These are phyloP conservation scores for Amphimedon queenslandica DNA, from an alignment of 37 sponge, comb jelly and placozoan species.

Conservation along the genomic window DNA sequence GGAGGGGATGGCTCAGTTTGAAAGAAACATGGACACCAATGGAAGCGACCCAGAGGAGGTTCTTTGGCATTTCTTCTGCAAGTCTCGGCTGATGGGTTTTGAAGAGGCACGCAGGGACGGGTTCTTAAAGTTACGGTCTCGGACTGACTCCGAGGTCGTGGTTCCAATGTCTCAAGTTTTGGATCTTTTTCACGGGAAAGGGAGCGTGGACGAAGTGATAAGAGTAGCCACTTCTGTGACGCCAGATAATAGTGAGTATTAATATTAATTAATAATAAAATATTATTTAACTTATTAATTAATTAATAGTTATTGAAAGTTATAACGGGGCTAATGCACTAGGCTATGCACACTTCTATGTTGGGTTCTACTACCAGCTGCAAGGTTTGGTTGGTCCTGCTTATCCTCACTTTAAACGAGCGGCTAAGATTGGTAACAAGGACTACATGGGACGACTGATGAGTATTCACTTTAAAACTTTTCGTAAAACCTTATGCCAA, in stretches of 20 bases:
- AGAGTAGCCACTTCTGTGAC: constrained; percentile 16
- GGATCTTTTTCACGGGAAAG: constrained; percentile 22
- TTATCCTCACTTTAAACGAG: constrained; percentile 25
- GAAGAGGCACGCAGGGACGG: constrained; percentile 21
- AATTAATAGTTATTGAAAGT: constrained; percentile 23
- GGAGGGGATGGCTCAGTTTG: constrained; percentile 41
- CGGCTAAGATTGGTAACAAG: constrained; percentile 34
- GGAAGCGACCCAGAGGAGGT: constrained; percentile 51
- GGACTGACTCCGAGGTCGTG: neutral
- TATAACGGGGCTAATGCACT: constrained; percentile 54
- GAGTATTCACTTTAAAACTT: constrained; percentile 38
- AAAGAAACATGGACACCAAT: constrained; percentile 44
- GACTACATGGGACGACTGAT: constrained; percentile 60
- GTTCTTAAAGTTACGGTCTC: constrained; percentile 14
- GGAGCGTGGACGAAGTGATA: constrained; percentile 28
- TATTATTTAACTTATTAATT: no score
- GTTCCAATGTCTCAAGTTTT: constrained; percentile 50
- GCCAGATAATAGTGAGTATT: constrained; percentile 5
- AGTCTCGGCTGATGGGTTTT: constrained; percentile 19
- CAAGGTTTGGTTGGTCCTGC: constrained; percentile 3
- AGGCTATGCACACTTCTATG: constrained; percentile 63
- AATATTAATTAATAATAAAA: no score
- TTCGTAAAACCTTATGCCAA: no score
- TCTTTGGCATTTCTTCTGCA: constrained; percentile 56
- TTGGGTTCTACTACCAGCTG: constrained; percentile 35